These are phyloP conservation scores for Urosaurus nigricauda DNA, from an alignment of 2,797 vertebrate species.

Conservation along the genomic window DNA sequence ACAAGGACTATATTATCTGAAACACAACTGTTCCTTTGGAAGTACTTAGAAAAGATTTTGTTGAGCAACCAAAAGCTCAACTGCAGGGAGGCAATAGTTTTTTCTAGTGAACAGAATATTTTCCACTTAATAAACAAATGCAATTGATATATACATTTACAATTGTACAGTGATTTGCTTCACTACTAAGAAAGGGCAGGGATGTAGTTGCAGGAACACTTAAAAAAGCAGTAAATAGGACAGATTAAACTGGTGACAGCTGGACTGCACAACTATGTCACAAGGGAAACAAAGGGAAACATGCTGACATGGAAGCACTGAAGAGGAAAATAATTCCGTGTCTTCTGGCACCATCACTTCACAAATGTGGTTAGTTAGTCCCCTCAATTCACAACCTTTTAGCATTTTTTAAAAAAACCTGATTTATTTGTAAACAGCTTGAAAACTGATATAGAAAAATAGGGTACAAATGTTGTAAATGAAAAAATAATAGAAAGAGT, in stretches of 20 bases:
- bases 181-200: neutral
- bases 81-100: neutral
- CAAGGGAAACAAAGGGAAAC: neutral
- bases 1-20: neutral
- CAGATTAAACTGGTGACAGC: neutral
- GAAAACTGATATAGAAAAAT: neutral
- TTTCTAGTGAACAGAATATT: neutral
- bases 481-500: neutral
- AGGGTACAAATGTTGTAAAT: no score
- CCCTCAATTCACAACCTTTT: neutral
- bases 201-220: neutral
- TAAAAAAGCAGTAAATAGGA: neutral
- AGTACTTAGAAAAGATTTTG: no score
- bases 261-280: neutral
- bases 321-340: no score
- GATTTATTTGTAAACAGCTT: neutral
- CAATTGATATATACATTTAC: neutral
- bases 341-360: neutral
- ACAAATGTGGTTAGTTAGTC: neutral
- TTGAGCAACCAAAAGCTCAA: neutral
- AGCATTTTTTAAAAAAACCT: neutral
- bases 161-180: neutral
- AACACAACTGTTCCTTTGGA: neutral
- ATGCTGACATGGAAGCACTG: neutral
- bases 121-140: neutral